Base-by-base conservation (phyloP, 1,140 invertebrate genomes). In the Zaprionus africanus region DNA sequence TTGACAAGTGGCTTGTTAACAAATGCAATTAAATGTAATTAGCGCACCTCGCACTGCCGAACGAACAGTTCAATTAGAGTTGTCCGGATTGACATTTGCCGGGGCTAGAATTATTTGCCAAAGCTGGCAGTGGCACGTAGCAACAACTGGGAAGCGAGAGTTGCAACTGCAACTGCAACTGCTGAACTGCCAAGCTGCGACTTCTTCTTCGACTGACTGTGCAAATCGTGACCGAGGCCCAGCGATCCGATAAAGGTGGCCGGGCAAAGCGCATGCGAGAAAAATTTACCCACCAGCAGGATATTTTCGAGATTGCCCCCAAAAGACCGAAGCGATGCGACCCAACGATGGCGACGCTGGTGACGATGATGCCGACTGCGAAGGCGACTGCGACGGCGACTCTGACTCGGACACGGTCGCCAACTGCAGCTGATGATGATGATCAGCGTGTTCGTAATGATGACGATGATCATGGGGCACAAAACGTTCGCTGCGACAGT, bases 211-310 rank as follows among this genome's bases (percentile, higher is more conserved):
- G 2, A 17, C 41, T 43, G 41, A 77, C 74, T 72, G 81, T 61
- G 64, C 60, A 91, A 91, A 81, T 91, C 88, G 88, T 91, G 88
- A 91, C 88, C 88, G 78, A 77, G 79, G 73, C 78, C 71, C 79
- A 69, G 73, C 78, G 81, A 91, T 91, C 88, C 90, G 90, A 91
- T 91, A 91, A 91, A 79, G 64, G 53, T 67, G 63, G 71, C 49
- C 53, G 28, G 58, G 72, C 72, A 81, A 79, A 81, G 72, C 72
- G 63, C 54, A 81, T 76, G 77, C 76, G 70, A 77, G 76, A 82
- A 90, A 85, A 82, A 83, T 91, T 83, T 85, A 91, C 84, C 90
- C 90, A 91, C 90, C 90, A 91, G 90, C 90, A 91, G 90, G 90
- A 91, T 91, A 90, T 84, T 90, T 91, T 91, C 88, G 78, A 91